Conservation (phyloP, 2,797 vertebrate genomes). For the Fistularia commersonii region DNA sequence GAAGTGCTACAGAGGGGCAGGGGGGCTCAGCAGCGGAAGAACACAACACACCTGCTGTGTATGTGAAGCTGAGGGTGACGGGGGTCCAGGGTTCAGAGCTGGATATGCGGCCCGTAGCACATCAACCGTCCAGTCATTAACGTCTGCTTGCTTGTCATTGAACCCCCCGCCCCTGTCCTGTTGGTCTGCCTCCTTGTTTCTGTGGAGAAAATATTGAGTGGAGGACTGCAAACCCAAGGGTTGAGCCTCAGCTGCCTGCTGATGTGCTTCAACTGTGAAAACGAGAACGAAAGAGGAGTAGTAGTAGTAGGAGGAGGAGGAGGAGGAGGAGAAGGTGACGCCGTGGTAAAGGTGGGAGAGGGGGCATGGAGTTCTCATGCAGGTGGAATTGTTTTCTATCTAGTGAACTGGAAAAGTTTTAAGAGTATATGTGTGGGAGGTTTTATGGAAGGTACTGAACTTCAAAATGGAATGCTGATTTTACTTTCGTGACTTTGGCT, state of each 20-base stretch:
- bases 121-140: slow-evolving; percentile 36
- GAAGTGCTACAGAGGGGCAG: slow-evolving; percentile 2
- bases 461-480: too few species aligned
- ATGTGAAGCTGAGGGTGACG: slow-evolving; percentile 5
- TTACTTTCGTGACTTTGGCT: too few species aligned
- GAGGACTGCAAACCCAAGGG: slow-evolving; percentile 47
- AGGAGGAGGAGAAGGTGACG: slow-evolving; percentile 17
- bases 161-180: slow-evolving; percentile 31
- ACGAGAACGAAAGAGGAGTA: slow-evolving; percentile 5
- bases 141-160: slow-evolving; percentile 29
- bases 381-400: slow-evolving; percentile 68
- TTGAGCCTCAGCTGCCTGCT: slow-evolving; percentile 46
- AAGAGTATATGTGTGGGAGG: slow-evolving; percentile 53
- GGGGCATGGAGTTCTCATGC: slow-evolving; percentile 49
- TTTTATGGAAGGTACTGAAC: slow-evolving; percentile 37
- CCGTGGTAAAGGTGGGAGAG: slow-evolving; percentile 56
- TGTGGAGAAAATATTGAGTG: slow-evolving; percentile 67
- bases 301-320: slow-evolving; percentile 1
- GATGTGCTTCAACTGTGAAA: slow-evolving; percentile 56
- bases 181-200: slow-evolving; percentile 47
- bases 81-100: slow-evolving; percentile 13
- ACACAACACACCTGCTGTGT: not conserved
- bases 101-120: slow-evolving; percentile 17
- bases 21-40: not conserved
- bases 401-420: slow-evolving; percentile 63